Evolutionary conservation across 2,888 invertebrate species (phyloP), one percentile per base, ranked within the genome.

Genomic region (Cheilosia variabilis): DNA sequence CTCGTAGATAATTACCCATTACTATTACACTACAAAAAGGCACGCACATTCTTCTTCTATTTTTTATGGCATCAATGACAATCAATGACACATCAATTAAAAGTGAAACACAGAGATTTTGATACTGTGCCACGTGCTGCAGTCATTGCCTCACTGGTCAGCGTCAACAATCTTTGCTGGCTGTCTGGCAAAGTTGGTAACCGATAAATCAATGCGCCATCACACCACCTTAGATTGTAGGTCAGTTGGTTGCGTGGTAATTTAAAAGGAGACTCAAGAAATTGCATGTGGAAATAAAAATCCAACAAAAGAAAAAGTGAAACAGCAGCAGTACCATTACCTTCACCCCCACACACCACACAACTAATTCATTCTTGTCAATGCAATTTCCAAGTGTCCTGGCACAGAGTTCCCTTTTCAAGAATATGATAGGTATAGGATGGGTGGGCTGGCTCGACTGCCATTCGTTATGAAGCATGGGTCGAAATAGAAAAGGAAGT

Each of bases 1-100:
- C 37, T 37, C 34, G 27, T 15, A 71, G 47, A n/a, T 58, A 71
- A 63, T 47, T 24, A 65, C 37, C 19, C 31, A 31, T 7, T 9
- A 31, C 31, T 9, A 75, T 47, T 34, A 45, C 31, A 22, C 45
- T 6, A 15, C 15, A 15, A 41, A 31, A 22, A 17, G 50, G 41
- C 37, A 43, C 58, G 52, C 24, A 41, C 10, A 66, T 27, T 27
- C 34, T 60, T 47, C 31, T 37, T 37, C 24, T 37, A n/a, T 47
- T 22, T 63, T 58, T 19, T 6, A 41, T 62, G 47, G 47, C 68
- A 68, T 57, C 27, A 76, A 75, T 79, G 79, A 79, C 79, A 73
- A 79, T 75, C 79, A 84, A 79, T 84, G 69, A 60, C 75, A 78
- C 78, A 84, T 75, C 69, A 84, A 79, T 79, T 79, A 65, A 65